phyloP scores from a whole-genome alignment of 2,113 vertebrate species.

The Sebastes schlegelii region DNA sequence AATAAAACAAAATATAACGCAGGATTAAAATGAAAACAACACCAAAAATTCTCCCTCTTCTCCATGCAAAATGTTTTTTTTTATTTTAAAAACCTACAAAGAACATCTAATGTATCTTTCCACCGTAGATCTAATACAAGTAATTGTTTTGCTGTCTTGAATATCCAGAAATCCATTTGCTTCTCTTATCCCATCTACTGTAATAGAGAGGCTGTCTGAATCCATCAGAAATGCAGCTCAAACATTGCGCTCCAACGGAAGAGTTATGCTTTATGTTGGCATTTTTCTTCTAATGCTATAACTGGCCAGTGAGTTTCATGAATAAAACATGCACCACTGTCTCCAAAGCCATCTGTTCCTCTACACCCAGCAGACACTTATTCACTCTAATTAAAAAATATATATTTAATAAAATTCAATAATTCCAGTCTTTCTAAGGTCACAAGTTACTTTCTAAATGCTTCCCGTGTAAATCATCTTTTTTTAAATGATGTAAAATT shows the following conservation, averaged over 20 bases:
- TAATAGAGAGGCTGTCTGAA: not conserved
- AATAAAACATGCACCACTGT: slow-evolving; percentile 72
- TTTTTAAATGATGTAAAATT: not conserved
- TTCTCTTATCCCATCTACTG: not conserved
- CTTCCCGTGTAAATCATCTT: not conserved
- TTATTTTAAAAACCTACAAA: not conserved
- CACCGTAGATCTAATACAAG: not conserved
- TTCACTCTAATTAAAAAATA: slow-evolving; percentile 7
- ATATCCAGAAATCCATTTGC: not conserved
- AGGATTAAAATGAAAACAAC: not conserved
- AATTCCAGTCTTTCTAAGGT: not conserved
- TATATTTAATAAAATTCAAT: not conserved
- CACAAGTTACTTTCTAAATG: not conserved
- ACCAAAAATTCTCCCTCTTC: not conserved
- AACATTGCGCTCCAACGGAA: slow-evolving; percentile 22
- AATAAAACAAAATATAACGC: not conserved
- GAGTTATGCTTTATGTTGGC: slow-evolving; percentile 67
- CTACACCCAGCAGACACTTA: slow-evolving; percentile 12
- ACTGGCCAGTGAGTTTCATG: slow-evolving; percentile 53
- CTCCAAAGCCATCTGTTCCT: slow-evolving; percentile 51
- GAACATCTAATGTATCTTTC: not conserved
- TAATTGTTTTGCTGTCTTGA: not conserved
- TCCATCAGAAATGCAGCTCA: slow-evolving; percentile 43
- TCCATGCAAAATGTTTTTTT: not conserved
- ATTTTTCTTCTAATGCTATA: slow-evolving; percentile 44